Conservation (phyloP, 2,888 invertebrate species). For the Polydesmus complanatus region DNA sequence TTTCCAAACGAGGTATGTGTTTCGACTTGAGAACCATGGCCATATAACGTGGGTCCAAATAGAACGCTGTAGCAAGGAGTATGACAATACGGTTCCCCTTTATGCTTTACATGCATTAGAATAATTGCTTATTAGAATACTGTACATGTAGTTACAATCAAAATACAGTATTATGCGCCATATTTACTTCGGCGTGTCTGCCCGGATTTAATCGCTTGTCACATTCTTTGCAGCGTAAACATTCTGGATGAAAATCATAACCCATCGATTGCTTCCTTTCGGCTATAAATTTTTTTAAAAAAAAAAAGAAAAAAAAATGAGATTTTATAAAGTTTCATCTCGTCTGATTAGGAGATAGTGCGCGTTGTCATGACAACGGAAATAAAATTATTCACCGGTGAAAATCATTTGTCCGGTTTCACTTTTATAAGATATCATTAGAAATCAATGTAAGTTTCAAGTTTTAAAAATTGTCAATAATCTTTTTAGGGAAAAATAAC, state of each 20-base stretch:
- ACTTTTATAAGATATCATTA: no score
- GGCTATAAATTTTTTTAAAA: conserved; percentile 44
- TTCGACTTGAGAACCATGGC: conserved; percentile 66
- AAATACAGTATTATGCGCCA: conserved; percentile 21
- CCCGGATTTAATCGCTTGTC: conserved; percentile 66
- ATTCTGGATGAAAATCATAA: conserved; percentile 74
- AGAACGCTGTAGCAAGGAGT: conserved; percentile 69
- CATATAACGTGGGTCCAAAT: conserved; percentile 67
- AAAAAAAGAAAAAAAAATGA: no score
- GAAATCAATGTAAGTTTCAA: no score
- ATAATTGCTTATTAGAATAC: background rate
- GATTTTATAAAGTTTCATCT: no score
- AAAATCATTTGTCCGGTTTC: no score
- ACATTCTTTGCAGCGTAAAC: conserved; percentile 66
- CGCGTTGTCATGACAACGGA: no score
- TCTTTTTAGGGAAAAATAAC: no score
- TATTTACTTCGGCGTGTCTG: conserved; percentile 59
- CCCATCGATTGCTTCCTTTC: conserved; percentile 74
- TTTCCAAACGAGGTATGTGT: conserved; percentile 64
- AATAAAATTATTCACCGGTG: no score
- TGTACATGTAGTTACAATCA: background rate
- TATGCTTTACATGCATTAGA: conserved; percentile 42
- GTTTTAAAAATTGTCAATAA: no score
- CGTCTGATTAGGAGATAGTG: no score
- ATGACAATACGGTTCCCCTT: conserved; percentile 70